Evolutionary conservation across 1,140 invertebrate species (phyloP).

Genomic region (Brachionus rubens): DNA sequence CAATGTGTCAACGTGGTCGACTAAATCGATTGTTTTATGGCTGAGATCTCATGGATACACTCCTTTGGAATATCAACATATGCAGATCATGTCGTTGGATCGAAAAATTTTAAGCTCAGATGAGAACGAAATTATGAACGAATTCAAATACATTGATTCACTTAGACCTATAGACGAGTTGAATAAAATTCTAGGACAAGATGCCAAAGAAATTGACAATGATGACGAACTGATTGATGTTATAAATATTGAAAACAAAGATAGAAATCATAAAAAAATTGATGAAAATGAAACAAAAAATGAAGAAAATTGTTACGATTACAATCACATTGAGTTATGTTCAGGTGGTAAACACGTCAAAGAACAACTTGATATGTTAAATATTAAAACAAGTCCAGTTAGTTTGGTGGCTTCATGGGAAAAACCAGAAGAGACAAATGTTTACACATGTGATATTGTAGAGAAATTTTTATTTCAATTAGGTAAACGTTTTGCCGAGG

Average conservation of each 20-base stretch:
- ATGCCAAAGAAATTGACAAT: not conserved
- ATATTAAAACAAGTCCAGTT: not conserved
- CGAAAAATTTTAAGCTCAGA: not conserved
- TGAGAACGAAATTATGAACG: not conserved
- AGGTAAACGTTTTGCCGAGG: conserved; percentile 30
- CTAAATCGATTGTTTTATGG: conserved; percentile 63
- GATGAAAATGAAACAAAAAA: not conserved
- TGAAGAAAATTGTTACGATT: not conserved
- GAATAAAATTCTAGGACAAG: not conserved
- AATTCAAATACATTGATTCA: not conserved
- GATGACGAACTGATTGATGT: not conserved
- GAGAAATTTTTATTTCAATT: conserved; percentile 25
- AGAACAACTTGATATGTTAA: not conserved
- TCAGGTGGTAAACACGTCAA: not conserved
- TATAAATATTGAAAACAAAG: not conserved
- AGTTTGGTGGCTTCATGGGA: not conserved
- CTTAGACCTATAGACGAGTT: not conserved
- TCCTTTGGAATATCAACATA: conserved; percentile 50
- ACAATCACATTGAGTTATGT: conserved; percentile 6
- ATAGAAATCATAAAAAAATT: not conserved
- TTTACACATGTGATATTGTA: conserved; percentile 23
- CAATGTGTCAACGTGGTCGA: conserved; percentile 57
- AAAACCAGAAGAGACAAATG: not conserved
- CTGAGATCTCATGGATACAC: conserved; percentile 62
- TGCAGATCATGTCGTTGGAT: conserved; percentile 15